phyloP scores from a whole-genome alignment of 2,888 invertebrate species.

The Perizoma flavofasciatum region DNA sequence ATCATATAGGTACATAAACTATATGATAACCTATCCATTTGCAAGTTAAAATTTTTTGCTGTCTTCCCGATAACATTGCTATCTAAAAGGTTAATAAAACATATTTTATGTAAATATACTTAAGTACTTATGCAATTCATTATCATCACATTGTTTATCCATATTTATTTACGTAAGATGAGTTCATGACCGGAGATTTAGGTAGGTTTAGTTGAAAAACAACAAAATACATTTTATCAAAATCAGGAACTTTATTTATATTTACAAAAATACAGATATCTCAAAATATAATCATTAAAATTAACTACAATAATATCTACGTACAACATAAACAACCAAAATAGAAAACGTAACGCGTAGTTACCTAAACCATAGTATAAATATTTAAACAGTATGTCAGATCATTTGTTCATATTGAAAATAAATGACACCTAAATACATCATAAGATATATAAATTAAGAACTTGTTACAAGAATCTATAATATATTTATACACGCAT shows the following conservation, averaged over 20 bases:
- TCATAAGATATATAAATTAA: slow-evolving; percentile 9
- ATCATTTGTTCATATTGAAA: not conserved
- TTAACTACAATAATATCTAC: slow-evolving; percentile 51
- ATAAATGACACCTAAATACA: too few relatives aligned
- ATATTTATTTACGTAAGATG: not conserved
- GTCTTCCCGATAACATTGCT: not conserved
- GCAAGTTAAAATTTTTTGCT: not conserved
- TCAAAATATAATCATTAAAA: slow-evolving; percentile 66
- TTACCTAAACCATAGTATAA: slow-evolving; percentile 4
- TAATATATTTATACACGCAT: not conserved
- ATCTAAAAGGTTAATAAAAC: slow-evolving; percentile 7
- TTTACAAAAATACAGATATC: slow-evolving; percentile 80
- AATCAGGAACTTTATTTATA: slow-evolving; percentile 83
- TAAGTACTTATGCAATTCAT: not conserved
- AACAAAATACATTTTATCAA: slow-evolving; percentile 36
- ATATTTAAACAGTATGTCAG: slow-evolving; percentile 8
- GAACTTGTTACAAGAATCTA: too few relatives aligned
- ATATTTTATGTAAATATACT: too few relatives aligned
- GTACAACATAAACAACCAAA: slow-evolving; percentile 61
- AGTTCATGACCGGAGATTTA: slow-evolving; percentile 2
- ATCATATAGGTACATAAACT: too few relatives aligned
- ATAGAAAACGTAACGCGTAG: slow-evolving; percentile 18
- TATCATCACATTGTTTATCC: not conserved
- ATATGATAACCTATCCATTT: too few relatives aligned
- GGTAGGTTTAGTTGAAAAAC: not conserved